Conservation (phyloP, 2,113 vertebrate species). For the Propithecus coquereli region DNA sequence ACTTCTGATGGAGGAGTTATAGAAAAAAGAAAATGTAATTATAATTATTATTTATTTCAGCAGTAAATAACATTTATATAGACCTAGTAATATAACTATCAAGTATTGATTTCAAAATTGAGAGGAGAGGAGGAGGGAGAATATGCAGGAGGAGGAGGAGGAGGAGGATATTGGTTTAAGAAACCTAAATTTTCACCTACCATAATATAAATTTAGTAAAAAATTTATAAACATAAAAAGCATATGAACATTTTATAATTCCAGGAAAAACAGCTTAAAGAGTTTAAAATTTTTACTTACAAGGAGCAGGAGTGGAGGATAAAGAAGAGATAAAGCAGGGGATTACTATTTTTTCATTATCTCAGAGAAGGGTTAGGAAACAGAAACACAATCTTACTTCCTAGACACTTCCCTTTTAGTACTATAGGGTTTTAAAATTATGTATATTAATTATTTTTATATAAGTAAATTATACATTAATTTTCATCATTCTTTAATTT, state of each 20-base stretch:
- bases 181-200: background rate
- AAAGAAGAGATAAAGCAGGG: background rate
- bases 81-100: background rate
- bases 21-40: constrained; percentile 10
- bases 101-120: constrained; percentile 26
- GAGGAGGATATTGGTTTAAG: background rate
- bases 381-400: background rate
- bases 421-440: constrained; percentile 4
- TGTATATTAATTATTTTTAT: constrained; percentile 28
- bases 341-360: background rate
- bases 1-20: background rate
- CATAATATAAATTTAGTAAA: constrained; percentile 7
- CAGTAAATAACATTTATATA: background rate
- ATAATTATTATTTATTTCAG: constrained; percentile 18
- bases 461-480: background rate
- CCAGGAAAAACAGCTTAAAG: background rate
- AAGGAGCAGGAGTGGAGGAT: background rate
- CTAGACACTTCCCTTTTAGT: background rate
- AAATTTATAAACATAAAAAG: background rate
- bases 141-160: background rate
- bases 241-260: background rate
- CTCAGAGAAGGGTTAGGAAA: background rate
- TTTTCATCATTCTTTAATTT: background rate
- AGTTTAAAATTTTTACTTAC: background rate
- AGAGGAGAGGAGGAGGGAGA: background rate